These are phyloP conservation scores for Siphonodentalium dalli DNA, from an alignment of 2,888 invertebrate genomes.

Conservation along the genomic window DNA sequence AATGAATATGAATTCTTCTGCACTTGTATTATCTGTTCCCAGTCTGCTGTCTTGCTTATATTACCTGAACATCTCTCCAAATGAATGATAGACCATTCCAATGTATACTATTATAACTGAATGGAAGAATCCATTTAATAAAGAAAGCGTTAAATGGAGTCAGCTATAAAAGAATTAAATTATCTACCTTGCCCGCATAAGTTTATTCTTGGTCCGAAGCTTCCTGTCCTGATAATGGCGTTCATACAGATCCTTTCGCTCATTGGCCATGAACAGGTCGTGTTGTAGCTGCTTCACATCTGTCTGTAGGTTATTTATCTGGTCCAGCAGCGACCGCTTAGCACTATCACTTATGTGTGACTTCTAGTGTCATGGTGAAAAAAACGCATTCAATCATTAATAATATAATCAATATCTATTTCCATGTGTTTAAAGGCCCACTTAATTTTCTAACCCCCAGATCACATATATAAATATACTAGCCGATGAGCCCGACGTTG, in stretches of 20 bases:
- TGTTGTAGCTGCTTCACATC: conserved; percentile 53
- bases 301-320: conserved; percentile 46
- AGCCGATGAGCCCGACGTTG: no score
- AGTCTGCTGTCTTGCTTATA: background rate
- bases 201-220: conserved; percentile 49
- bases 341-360: conserved; percentile 48
- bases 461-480: no score
- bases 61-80: no score
- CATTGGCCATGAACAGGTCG: conserved; percentile 47
- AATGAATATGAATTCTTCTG: background rate
- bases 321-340: conserved; percentile 48
- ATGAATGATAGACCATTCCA: no score
- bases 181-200: conserved; percentile 50
- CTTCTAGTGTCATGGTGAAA: no score
- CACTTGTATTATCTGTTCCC: no score
- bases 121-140: no score
- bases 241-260: conserved; percentile 47
- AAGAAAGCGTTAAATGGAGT: background rate
- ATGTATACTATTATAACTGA: no score
- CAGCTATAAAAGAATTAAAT: background rate
- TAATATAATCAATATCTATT: no score
- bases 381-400: no score
- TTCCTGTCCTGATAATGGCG: conserved; percentile 53
- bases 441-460: no score
- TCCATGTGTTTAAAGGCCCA: no score